A percentile compares a stretch with the other conserved stretches of the same genome.
These are phyloP conservation scores for Tursiops truncatus DNA, from an alignment of 2,113 vertebrate species.

Conservation along the genomic window DNA sequence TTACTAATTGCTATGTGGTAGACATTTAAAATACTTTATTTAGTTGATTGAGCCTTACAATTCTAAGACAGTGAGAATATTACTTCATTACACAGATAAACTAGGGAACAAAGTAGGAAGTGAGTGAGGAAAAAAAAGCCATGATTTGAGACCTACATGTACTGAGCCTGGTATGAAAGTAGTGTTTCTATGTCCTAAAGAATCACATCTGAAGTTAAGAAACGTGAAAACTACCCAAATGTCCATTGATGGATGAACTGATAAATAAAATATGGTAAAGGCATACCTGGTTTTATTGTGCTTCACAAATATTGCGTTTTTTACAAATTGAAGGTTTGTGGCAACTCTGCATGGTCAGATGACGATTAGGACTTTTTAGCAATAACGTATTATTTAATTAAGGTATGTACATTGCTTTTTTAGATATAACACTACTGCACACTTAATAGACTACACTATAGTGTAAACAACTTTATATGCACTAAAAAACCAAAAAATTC, in stretches of 20 bases:
- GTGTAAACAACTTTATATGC: background rate
- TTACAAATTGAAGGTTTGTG: background rate
- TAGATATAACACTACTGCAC: background rate
- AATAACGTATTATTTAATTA: background rate
- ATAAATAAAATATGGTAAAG: background rate
- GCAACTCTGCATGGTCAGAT: background rate
- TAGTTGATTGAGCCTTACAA: background rate
- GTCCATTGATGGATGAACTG: background rate
- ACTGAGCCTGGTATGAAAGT: background rate
- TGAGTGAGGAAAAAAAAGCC: background rate
- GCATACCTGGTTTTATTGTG: background rate
- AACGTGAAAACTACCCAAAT: background rate
- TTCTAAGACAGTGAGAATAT: background rate
- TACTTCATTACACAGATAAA: background rate
- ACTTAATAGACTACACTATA: background rate
- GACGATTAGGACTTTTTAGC: background rate
- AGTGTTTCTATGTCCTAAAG: background rate
- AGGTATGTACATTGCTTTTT: background rate
- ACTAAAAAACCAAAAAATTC: background rate
- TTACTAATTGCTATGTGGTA: background rate
- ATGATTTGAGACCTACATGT: background rate
- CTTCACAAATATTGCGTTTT: background rate
- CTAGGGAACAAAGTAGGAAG: background rate
- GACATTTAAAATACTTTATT: background rate
- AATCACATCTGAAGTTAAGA: background rate